phyloP scores from a whole-genome alignment of 92 coral and sea anemone species.

The Epizoanthus scotinus region DNA sequence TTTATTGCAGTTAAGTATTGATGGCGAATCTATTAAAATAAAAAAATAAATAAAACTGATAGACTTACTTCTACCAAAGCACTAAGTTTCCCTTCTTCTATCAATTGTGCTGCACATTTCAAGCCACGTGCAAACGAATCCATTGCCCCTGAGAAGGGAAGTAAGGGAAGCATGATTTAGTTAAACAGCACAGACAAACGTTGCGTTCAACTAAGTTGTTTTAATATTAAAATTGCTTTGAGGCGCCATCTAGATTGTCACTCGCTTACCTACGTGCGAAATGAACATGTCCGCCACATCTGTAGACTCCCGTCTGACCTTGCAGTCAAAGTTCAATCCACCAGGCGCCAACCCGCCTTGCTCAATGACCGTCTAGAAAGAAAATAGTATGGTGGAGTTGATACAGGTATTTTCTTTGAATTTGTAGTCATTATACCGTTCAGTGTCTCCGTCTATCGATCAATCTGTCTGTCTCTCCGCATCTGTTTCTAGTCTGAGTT shows the following conservation, averaged over 20 bases:
- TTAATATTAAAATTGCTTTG: not conserved
- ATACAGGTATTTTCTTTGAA: not conserved
- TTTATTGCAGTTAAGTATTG: too few relatives aligned
- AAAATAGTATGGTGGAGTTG: not conserved
- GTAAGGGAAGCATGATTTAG: too few relatives aligned
- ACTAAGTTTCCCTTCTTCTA: constrained; percentile 68
- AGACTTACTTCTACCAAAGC: constrained; percentile 63
- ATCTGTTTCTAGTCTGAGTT: too few relatives aligned
- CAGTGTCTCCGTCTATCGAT: too few relatives aligned
- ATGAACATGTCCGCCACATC: constrained; percentile 86
- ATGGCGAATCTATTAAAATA: too few relatives aligned
- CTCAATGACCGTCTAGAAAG: constrained; percentile 66
- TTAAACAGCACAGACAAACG: not conserved
- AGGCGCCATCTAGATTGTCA: too few relatives aligned
- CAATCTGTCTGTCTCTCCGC: too few relatives aligned
- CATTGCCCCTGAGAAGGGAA: constrained; percentile 70
- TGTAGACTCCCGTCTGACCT: constrained; percentile 87
- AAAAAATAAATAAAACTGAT: too few relatives aligned
- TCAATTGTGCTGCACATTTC: constrained; percentile 71
- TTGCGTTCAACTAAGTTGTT: not conserved
- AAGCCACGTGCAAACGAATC: constrained; percentile 86
- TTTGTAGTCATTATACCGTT: too few relatives aligned
- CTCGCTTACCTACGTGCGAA: constrained; percentile 71
- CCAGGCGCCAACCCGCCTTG: constrained; percentile 88
- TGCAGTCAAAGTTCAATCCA: constrained; percentile 88